Evolutionary conservation across 2,888 invertebrate species (phyloP), one percentile per base, ranked within the genome.

Genomic region (Ectemnius cavifrons): DNA sequence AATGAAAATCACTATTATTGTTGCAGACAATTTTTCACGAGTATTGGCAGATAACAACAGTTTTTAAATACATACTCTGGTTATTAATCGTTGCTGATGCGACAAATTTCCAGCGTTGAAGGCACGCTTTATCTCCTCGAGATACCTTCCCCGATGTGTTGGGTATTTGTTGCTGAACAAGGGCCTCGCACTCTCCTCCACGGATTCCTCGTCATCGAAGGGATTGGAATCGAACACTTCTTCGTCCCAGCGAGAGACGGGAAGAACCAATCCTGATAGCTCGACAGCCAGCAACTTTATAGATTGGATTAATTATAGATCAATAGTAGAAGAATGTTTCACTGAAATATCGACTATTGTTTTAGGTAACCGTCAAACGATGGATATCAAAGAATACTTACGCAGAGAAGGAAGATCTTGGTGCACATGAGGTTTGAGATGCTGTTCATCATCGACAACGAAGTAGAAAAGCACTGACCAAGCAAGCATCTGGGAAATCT

Each of bases 351-450:
- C 16, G 16, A 52, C 4, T 52, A 5, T 52, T 16, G 6, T 52
- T 16, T 52, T 4, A 52, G 1, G 16, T 52, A 14, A 11, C 1
- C 1, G n/a, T 52, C 49, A 6, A 4, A 23, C 2, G 23, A 23
- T 23, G 16, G 6, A n/a, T 16, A 47, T 2, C 3, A 23, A 4
- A 6, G 37, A 1, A 0, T 63, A 68, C 85, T 86, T 82, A 86
- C 86, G 58, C 66, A 79, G 56, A 82, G 14, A 37, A 82, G 20
- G 14, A 80, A 37, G 60, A 73, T 75, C 64, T 75, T 83, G 83
- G 83, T 85, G 45, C 63, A 71, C 16, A 56, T 61, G 18, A 47
- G 0, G 4, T 13, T 28, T 4, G 6, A 52, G 28, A 56, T 16
- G 23, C 2, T 37, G 49, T 4, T 27, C 6, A 8, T 11, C 63